These are phyloP conservation scores for Phyllopteryx taeniolatus DNA, from an alignment of 2,113 vertebrate species.

Conservation along the genomic window DNA sequence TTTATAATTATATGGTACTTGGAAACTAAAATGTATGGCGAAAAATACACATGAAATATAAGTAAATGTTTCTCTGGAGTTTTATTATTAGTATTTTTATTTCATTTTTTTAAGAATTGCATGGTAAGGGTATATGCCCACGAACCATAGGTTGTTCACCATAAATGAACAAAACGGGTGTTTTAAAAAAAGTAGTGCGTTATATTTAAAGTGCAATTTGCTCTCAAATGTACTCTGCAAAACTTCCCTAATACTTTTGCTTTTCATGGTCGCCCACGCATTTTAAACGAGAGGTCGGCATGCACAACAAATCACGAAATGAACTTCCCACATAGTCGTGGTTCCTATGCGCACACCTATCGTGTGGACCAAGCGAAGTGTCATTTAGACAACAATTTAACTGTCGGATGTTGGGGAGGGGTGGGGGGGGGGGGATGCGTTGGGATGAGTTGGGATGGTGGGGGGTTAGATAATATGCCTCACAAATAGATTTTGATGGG, in stretches of 20 bases:
- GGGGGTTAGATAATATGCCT: constrained; percentile 60
- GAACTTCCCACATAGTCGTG: not conserved
- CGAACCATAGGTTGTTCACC: too few relatives aligned
- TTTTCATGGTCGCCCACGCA: not conserved
- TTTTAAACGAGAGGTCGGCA: not conserved
- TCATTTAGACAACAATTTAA: not conserved
- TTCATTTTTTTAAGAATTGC: too few relatives aligned
- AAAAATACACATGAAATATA: too few relatives aligned
- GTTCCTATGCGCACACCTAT: not conserved
- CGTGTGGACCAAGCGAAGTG: not conserved
- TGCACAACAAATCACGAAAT: not conserved
- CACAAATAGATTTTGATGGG: constrained; percentile 70
- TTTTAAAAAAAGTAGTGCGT: too few relatives aligned
- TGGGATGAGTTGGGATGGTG: not conserved
- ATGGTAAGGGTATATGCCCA: too few relatives aligned
- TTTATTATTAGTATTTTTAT: too few relatives aligned
- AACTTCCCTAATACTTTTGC: not conserved
- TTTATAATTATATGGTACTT: not conserved
- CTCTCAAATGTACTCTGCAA: too few relatives aligned
- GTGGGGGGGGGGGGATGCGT: not conserved
- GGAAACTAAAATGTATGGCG: not conserved
- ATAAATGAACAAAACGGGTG: too few relatives aligned
- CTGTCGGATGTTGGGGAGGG: not conserved
- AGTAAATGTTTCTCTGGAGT: too few relatives aligned
- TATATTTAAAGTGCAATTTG: too few relatives aligned